Evolutionary conservation across 2,797 vertebrate genomes (phyloP).

Genomic region (Tympanoctomys barrerae): DNA sequence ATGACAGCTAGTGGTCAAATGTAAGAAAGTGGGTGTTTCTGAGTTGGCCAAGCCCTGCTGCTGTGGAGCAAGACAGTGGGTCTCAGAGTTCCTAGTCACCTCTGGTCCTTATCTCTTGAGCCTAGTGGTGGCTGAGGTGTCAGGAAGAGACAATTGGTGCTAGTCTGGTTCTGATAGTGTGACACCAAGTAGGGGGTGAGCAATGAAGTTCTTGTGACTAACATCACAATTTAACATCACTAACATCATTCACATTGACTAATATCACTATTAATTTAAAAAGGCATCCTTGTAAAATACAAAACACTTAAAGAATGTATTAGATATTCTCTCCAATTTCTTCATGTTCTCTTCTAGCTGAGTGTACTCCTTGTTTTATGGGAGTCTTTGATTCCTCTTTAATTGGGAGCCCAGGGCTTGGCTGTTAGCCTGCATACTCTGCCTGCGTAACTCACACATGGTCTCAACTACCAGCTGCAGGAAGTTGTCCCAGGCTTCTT

Average conservation of each 20-base stretch:
- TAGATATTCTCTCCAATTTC: neutral
- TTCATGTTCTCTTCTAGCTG: neutral
- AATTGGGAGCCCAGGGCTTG: neutral
- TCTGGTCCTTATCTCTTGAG: neutral
- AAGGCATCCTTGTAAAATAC: neutral
- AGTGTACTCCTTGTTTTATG: neutral
- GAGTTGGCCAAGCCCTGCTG: neutral
- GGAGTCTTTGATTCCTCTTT: neutral
- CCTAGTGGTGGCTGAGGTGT: neutral
- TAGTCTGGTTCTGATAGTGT: neutral
- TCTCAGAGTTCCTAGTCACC: accelerated
- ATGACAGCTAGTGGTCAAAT: neutral
- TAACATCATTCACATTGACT: too few relatives aligned
- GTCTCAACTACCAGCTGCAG: neutral
- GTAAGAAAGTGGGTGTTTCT: neutral
- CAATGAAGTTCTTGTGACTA: neutral
- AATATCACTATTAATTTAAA: neutral
- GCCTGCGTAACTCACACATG: neutral
- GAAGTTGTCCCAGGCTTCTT: neutral
- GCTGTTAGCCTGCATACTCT: too few relatives aligned
- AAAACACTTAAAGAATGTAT: neutral
- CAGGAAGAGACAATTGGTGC: neutral
- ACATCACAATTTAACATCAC: neutral
- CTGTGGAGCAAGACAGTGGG: neutral
- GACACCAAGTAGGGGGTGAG: neutral